These are phyloP conservation scores for Caenorhabditis remanei DNA, from an alignment of 1,140 invertebrate species.

Conservation along the genomic window DNA sequence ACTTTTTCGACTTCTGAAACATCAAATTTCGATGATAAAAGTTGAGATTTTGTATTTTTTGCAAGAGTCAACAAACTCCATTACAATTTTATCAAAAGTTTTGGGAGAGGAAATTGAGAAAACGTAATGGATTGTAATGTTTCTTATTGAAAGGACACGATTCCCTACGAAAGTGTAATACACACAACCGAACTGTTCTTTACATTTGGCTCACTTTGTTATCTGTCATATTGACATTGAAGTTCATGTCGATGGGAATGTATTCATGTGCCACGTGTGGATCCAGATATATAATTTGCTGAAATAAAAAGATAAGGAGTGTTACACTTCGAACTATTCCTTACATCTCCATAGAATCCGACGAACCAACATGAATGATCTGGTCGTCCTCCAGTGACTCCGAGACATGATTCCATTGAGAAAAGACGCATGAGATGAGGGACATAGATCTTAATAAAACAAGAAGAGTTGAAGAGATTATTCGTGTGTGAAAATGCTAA, in stretches of 20 bases:
- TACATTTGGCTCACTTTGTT: background rate
- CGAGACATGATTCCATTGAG: conserved; percentile 86
- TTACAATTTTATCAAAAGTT: no score
- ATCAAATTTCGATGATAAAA: background rate
- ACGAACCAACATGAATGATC: conserved; percentile 92
- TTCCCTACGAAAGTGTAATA: no score
- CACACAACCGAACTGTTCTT: background rate
- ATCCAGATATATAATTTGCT: conserved; percentile 91
- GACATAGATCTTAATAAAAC: conserved; percentile 62
- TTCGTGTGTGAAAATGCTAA: conserved; percentile 82
- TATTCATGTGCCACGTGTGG: conserved; percentile 92
- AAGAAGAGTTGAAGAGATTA: background rate
- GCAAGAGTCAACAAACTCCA: background rate
- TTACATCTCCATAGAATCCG: conserved; percentile 84
- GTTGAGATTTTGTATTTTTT: conserved; percentile 48
- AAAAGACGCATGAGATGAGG: conserved; percentile 85
- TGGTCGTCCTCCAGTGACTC: conserved; percentile 90
- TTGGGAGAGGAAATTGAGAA: no score
- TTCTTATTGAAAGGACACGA: background rate
- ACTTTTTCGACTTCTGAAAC: conserved; percentile 22
- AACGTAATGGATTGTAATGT: background rate
- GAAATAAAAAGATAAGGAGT: conserved; percentile 67
- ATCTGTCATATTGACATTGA: conserved; percentile 69
- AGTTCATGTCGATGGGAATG: conserved; percentile 81
- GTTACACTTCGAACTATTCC: conserved; percentile 31